phyloP scores from a whole-genome alignment of 2,797 vertebrate species.

The Loriculus beryllinus region DNA sequence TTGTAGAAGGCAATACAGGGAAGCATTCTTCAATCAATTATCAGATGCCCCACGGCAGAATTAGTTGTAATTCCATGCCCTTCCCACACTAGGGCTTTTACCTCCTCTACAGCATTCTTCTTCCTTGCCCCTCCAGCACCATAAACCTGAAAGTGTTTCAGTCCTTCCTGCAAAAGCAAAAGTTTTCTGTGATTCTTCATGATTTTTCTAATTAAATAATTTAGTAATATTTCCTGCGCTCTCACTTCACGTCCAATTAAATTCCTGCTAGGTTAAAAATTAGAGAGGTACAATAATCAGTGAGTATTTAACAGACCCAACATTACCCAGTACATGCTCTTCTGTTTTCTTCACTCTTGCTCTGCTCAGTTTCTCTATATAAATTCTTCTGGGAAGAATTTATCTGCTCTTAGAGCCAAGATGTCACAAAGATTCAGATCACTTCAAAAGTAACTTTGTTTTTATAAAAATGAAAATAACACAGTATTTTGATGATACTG shows the following conservation, averaged over 20 bases:
- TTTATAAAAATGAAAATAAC: not conserved
- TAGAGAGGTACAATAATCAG: not conserved
- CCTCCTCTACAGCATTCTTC: not conserved
- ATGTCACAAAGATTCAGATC: not conserved
- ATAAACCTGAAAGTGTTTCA: not conserved
- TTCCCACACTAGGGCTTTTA: not conserved
- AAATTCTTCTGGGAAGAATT: not conserved
- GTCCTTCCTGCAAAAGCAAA: not conserved
- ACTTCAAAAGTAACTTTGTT: not conserved
- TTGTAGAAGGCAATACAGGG: not conserved
- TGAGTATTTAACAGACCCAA: not conserved
- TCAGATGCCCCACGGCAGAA: not conserved
- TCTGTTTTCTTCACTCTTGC: not conserved
- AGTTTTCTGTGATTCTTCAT: not conserved
- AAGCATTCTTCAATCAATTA: not conserved
- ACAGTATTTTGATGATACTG: not conserved
- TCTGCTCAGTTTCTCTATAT: not conserved
- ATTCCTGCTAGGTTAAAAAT: not conserved
- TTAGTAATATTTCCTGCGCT: not conserved
- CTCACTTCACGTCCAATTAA: not conserved
- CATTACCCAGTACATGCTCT: not conserved
- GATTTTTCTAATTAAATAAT: not conserved
- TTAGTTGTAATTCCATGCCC: not conserved
- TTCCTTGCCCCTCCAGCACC: not conserved
- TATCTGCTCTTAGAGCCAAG: not conserved